Evolutionary conservation across 2,113 vertebrate genomes (phyloP), one percentile per base, ranked within the genome.

Genomic region (Chionodraco myersi): DNA sequence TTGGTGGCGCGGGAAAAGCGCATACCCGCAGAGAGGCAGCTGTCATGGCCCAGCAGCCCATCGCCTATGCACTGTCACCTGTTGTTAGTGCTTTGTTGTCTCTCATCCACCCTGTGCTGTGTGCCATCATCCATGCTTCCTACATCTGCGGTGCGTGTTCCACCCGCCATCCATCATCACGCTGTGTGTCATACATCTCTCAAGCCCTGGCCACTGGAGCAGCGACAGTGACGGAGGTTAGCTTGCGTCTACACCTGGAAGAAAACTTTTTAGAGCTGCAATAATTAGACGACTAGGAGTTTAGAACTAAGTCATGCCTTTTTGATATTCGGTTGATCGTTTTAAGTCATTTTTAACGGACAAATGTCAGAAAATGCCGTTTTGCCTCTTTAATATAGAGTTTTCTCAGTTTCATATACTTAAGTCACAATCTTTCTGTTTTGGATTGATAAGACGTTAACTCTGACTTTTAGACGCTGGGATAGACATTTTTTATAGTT

Each of bases 131-230:
- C 86, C 45, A 14, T 80, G 52, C 53, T 61, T 80, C 21, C 4
- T 68, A 49, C 75, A 74, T 70, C 80, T 81, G 84, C 41, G 61
- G 76, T 49, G 66, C 62, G 67, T 49, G 74, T 72, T 77, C 62
- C 77, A 62, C 51, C 18, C 45, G n/a, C 53, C 84, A 78, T 89
- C 89, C 77, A 61, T 89, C 82, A 64, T 54, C 85, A 67, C 47
- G 47, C 68, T 56, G 79, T 57, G 79, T 45, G 72, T 78, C 45
- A 67, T 69, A 68, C 67, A 51, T 21, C 65, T 83, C 62, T 36
- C 80, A 76, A 90, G 88, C 77, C 80, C 90, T 58, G 84, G 84
- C 81, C 87, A 87, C 84, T 81, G 90, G 60, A 81, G 85, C 80
- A 12, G 54, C 12, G 1, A 36, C 72, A 6, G 14, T n/a, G 51